These are phyloP conservation scores for Babylonia areolata DNA, from an alignment of 1,140 invertebrate species.

Conservation along the genomic window DNA sequence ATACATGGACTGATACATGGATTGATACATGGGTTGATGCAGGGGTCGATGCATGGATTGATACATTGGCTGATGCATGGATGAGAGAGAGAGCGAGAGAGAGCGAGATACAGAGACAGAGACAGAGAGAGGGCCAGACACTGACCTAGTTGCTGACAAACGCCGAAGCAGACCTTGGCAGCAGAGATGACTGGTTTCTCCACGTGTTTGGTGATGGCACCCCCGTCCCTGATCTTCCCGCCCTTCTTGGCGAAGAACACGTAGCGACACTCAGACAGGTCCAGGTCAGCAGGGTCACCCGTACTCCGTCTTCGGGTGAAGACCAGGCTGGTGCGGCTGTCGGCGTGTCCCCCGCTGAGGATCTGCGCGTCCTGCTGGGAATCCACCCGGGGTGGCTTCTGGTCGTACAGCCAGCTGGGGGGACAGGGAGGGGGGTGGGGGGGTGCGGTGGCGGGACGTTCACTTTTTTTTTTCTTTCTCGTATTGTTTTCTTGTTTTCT, in stretches of 20 bases:
- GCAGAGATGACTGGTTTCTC: slow-evolving; percentile 86
- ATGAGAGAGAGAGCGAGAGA: too few species aligned
- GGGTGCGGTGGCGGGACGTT: too few species aligned
- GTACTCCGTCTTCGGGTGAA: slow-evolving; percentile 88
- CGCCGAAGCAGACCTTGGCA: slow-evolving; percentile 89
- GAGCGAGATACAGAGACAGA: too few species aligned
- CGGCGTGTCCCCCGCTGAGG: slow-evolving; percentile 75
- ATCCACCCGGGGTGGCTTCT: slow-evolving; percentile 35
- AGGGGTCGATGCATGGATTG: too few species aligned
- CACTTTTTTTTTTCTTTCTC: too few species aligned
- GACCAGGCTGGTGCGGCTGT: slow-evolving; percentile 87
- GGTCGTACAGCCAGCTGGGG: not conserved
- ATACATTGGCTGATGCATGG: too few species aligned
- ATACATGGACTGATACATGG: too few species aligned
- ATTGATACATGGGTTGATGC: too few species aligned
- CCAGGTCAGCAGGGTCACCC: slow-evolving; percentile 85
- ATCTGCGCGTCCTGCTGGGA: slow-evolving; percentile 37
- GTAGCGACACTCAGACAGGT: slow-evolving; percentile 91
- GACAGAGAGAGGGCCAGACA: too few species aligned
- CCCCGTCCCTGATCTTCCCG: slow-evolving; percentile 90
- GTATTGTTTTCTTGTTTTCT: too few species aligned
- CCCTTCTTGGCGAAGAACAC: slow-evolving; percentile 91
- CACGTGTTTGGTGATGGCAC: slow-evolving; percentile 92
- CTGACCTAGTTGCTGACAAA: too few species aligned
- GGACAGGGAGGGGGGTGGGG: not conserved